Evolutionary conservation across 2,113 vertebrate genomes (phyloP), one percentile per base, ranked within the genome.

Genomic region (Leiothrix lutea): DNA sequence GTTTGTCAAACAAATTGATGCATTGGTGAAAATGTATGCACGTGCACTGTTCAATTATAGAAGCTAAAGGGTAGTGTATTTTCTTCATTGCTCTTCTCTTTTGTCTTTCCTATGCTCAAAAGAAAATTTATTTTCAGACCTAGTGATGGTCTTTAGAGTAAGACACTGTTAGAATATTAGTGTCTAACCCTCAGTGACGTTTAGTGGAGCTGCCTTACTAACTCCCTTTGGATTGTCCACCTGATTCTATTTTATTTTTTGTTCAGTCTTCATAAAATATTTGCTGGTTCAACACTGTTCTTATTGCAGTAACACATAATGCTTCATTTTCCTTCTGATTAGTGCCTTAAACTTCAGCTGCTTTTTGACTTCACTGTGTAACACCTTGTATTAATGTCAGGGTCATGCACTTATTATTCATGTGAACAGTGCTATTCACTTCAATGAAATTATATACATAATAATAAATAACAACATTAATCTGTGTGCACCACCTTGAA

Each of bases 391-490:
- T 91, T 95, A 94, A 95, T 90, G 81, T 93, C 91, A 94, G 95
- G 95, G 95, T 94, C 93, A 86, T 90, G 93, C 78, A 66, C 90
- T 96, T 96, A 94, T 94, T 96, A 88, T 96, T 97, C 87, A 83
- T 85, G 85, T 90, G 54, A 80, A 92, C 54, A 92, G 58, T 80
- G 74, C 79, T 91, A 65, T 90, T 66, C 79, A 93, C 87, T 95
- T 94, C 92, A 90, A 4, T 86, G 85, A 93, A 90, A 94, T 96
- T 88, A 91, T 90, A 95, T 88, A 85, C 84, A 82, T 94, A 93
- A 92, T 95, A 95, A 92, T 94, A 97, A 96, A 96, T 90, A 97
- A 90, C 78, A 95, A 67, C 71, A 95, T 91, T 94, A 95, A 93
- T 96, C 91, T 95, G 50, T 62, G 62, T 77, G 50, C 18, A 66